Base-by-base conservation (phyloP, 1,140 invertebrate genomes). In the Schlechtendalia chinensis region DNA sequence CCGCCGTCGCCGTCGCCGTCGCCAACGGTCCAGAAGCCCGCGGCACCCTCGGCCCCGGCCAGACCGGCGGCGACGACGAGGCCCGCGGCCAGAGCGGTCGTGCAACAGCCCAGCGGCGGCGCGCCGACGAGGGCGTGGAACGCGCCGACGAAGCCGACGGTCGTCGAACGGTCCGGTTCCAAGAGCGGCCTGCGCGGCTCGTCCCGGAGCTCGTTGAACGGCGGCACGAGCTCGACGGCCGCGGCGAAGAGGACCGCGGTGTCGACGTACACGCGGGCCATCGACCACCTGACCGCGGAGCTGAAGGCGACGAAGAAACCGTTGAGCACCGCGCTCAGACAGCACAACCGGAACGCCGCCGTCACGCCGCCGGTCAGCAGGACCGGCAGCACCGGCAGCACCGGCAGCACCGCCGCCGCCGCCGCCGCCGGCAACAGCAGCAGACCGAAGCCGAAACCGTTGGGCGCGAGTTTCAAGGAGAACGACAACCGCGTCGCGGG, bases 161-260 rank as follows among this genome's bases (percentile, higher is more conserved):
- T 39, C 32, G 89, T 90, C 1, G 89, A 90, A 82, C 85, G 89
- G 22, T 90, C 89, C 6, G 90, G 88, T 63, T 92, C 91, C 0
- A 86, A 92, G 19, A 92, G 93, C 81, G 94, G 93, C 80, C 85
- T 96, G 14, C 88, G 92, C 1, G 93, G 93, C 82, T 95, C 32
- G 32, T 39, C 93, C 1, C 87, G 91, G 8, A 94, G 93, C 83
- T 94, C 93, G 0, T 87, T 95, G 32, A 94, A 93, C 83, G 94
- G 93, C 83, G 94, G 93, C 84, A 89, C 92, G 1, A 91, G 90
- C 0, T 94, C 93, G 8, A 91, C 93, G 0, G 91, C 92, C 83
- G 94, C 93, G 0, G 93, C 94, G 0, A 88, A 91, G 81, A 90
- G 91, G 69, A 87, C 80, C 1, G 82, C 83, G 5, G 83, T 86